These are phyloP conservation scores for Peromyscus nudipes DNA, from an alignment of 2,797 vertebrate species.

Conservation along the genomic window DNA sequence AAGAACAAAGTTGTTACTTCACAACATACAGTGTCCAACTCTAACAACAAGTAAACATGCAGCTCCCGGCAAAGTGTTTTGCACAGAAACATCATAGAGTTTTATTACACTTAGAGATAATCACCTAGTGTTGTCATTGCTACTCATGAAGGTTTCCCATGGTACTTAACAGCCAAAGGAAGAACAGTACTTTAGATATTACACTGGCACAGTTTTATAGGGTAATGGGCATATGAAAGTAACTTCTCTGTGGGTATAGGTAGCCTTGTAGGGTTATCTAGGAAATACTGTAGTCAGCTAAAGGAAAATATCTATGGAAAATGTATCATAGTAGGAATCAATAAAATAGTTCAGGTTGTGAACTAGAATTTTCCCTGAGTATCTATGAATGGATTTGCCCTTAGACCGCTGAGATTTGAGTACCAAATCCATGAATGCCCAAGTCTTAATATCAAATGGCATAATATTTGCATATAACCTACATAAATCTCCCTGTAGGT, in stretches of 20 bases:
- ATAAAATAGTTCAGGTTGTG: background rate
- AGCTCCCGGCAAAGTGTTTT: background rate
- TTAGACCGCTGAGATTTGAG: no score
- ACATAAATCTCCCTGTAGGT: background rate
- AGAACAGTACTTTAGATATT: background rate
- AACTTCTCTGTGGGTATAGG: background rate
- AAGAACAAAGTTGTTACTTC: constrained; percentile 1
- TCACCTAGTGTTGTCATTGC: background rate
- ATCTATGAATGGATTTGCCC: background rate
- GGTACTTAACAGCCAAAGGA: background rate
- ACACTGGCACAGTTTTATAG: background rate
- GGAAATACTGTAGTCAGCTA: background rate
- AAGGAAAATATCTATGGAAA: background rate
- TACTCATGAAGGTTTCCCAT: background rate
- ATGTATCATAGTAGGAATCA: background rate
- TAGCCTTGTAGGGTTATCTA: background rate
- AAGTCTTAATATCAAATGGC: background rate
- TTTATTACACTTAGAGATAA: background rate
- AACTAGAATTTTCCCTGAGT: background rate
- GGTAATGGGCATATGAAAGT: background rate
- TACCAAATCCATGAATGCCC: background rate
- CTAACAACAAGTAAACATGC: background rate
- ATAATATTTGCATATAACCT: background rate
- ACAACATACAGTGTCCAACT: background rate
- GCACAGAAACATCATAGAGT: background rate